Evolutionary conservation across 1,140 invertebrate species (phyloP).

Genomic region (Propsilocerus akamusi): DNA sequence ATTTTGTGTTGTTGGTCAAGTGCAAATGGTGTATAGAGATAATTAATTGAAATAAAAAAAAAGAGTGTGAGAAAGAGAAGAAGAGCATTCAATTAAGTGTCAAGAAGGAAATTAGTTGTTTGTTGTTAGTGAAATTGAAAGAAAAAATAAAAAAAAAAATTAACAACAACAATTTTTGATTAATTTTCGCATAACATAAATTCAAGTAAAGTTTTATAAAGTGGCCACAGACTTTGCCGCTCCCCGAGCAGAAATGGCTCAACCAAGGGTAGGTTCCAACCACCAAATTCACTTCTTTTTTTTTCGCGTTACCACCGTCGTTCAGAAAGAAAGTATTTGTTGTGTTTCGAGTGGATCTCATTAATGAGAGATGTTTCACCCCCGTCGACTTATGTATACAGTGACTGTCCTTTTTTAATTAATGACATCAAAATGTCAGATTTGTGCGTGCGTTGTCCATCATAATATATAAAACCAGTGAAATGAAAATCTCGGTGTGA

Average conservation of each 20-base stretch:
- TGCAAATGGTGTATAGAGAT: background rate
- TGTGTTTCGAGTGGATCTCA: background rate
- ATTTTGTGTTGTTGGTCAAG: background rate
- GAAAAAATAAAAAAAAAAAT: background rate
- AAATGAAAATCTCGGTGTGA: background rate
- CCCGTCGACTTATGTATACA: too few species aligned
- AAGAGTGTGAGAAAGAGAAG: background rate
- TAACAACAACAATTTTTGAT: background rate
- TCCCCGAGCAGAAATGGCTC: background rate
- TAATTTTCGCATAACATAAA: background rate
- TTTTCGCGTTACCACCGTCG: background rate
- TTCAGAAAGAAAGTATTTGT: background rate
- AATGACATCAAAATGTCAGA: background rate
- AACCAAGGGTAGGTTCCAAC: constrained; percentile 4
- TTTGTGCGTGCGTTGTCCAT: constrained; percentile 3
- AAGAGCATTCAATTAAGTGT: too few species aligned
- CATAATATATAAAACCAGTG: too few species aligned
- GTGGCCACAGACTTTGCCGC: background rate
- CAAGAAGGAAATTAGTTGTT: background rate
- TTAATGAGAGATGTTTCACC: too few species aligned
- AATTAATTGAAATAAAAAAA: background rate
- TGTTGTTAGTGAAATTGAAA: too few species aligned
- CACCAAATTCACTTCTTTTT: background rate
- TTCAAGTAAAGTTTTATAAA: constrained; percentile 1
- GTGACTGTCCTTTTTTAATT: too few species aligned